Base-by-base conservation (phyloP, 2,797 vertebrate species). In the Apodemus agrarius region DNA sequence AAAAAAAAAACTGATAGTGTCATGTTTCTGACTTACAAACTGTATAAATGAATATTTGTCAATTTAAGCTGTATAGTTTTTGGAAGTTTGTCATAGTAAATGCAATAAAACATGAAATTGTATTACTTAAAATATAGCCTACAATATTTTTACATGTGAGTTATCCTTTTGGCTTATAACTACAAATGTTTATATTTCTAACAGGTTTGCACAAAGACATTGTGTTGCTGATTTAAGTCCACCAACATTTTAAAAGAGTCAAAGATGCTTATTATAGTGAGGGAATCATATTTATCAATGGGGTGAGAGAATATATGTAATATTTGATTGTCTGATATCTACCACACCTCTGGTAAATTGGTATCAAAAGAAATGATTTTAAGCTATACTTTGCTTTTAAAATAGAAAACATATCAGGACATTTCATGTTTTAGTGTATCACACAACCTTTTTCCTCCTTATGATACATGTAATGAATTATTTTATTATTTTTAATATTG, bases 401-500 rank as follows among this genome's bases (percentile, higher is more conserved):
- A 65, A 65, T 65, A 65, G 12, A 91, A 34, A 11, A 49, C 1
- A 2, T 67, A 69, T 37, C 31, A 69, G 3, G 69, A 21, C 61
- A 0, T 29, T 12, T 40, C 4, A 57, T 34, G 1, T 57, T 93
- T 90, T 31, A 3, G 3, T 87, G 17, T 1, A 31, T 87, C 16
- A n/a, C 3, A 57, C 12, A 31, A 78, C 0, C 2, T 6, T 34
- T 0, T 12, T 8, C 31, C 11, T 82, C 7, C 34, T n/a, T 29
- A 12, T 9, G 59, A 59, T 12, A 6, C 8, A 16, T 61, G 67
- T 76, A 40, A 13, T n/a, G 24, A 2, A 69, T 17, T 69, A 26
- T 17, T 69, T 69, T 69, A 67, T 16, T 74, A 52, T 65, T 6
- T 52, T 89, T 91, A 40, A 74, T 24, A 11, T 22, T 37, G 8